These are phyloP conservation scores for Proteles cristata DNA, from an alignment of 2,113 vertebrate genomes.

Conservation along the genomic window DNA sequence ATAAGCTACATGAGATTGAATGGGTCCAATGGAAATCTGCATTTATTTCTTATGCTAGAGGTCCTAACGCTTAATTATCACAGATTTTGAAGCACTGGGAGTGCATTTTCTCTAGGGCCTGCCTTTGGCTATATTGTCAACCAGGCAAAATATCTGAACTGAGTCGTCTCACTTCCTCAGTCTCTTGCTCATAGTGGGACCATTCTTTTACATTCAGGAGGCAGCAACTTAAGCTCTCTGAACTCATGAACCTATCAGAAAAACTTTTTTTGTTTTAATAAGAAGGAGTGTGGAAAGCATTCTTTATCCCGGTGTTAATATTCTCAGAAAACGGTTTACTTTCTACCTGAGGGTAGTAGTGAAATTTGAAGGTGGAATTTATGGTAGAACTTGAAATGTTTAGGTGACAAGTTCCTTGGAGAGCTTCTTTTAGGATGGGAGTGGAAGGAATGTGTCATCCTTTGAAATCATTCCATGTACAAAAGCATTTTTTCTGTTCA, in stretches of 20 bases:
- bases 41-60: not conserved
- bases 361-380: conserved; percentile 5
- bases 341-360: not conserved
- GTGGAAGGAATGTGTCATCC: not conserved
- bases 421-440: not conserved
- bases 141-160: not conserved
- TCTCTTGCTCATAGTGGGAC: not conserved
- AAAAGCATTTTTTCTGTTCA: not conserved
- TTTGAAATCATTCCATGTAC: not conserved
- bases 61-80: not conserved
- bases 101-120: not conserved
- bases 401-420: not conserved
- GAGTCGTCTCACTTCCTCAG: not conserved
- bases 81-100: not conserved
- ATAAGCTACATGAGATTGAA: not conserved
- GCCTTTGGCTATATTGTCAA: not conserved
- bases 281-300: not conserved
- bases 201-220: not conserved
- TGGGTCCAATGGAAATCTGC: not conserved
- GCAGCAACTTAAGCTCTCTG: not conserved
- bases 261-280: not conserved
- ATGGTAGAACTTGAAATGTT: not conserved
- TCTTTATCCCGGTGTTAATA: not conserved
- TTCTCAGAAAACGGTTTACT: not conserved
- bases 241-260: not conserved